Percentiles rank a stretch among this genome's conserved stretches.
Conservation (phyloP, 2,113 vertebrate genomes). For the Ictalurus furcatus region DNA sequence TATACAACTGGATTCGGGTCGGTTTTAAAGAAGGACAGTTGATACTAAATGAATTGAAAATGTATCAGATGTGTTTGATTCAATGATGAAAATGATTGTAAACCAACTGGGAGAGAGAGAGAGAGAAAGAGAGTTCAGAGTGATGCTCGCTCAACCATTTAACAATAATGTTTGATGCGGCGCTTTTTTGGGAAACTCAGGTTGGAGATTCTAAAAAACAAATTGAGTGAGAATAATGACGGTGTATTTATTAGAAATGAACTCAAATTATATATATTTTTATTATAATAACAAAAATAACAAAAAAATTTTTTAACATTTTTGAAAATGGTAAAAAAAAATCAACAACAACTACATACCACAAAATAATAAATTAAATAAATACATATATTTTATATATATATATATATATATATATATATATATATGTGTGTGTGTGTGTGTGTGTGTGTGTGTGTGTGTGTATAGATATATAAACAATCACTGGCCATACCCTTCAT, state of each 20-base stretch:
- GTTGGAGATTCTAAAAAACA: neutral
- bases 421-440: too few species aligned
- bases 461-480: too few species aligned
- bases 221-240: too few species aligned
- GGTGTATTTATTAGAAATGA: too few species aligned
- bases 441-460: too few species aligned
- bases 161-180: neutral
- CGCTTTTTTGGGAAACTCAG: neutral
- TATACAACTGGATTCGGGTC: constrained; percentile 66
- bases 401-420: too few species aligned
- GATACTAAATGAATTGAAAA: neutral
- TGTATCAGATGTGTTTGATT: neutral
- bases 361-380: too few species aligned
- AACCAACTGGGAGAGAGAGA: neutral
- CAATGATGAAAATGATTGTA: neutral
- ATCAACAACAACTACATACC: too few species aligned
- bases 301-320: too few species aligned
- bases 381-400: too few species aligned
- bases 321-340: neutral
- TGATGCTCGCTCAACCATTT: neutral
- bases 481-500: neutral
- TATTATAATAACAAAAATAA: too few species aligned
- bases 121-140: neutral
- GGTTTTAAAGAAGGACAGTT: neutral
- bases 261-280: too few species aligned